phyloP scores from a whole-genome alignment of 2,113 vertebrate species.

The Condylura cristata region DNA sequence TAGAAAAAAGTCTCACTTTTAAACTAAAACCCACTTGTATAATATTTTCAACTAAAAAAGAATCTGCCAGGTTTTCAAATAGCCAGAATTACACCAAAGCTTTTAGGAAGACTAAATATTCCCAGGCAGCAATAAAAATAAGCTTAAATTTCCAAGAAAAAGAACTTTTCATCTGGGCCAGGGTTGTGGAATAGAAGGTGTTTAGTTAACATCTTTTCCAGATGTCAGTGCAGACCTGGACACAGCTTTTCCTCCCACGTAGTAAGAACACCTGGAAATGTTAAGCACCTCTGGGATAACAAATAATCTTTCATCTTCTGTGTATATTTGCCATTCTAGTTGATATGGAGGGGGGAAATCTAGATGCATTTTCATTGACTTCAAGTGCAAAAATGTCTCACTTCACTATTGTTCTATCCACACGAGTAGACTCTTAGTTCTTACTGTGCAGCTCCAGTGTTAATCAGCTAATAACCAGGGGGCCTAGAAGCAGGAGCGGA shows the following conservation, averaged over 20 bases:
- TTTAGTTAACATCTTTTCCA: constrained; percentile 73
- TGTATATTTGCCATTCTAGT: constrained; percentile 53
- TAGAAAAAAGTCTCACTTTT: constrained; percentile 24
- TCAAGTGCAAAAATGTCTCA: neutral
- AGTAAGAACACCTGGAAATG: constrained; percentile 74
- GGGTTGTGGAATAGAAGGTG: constrained; percentile 57
- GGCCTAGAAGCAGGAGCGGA: neutral
- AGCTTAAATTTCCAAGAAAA: constrained; percentile 77
- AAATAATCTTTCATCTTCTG: constrained; percentile 47
- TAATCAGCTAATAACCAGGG: neutral
- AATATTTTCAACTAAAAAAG: constrained; percentile 44
- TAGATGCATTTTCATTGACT: constrained; percentile 46
- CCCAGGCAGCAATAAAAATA: constrained; percentile 75
- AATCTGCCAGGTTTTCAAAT: constrained; percentile 36
- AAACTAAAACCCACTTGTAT: constrained; percentile 21
- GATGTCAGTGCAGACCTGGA: constrained; percentile 34
- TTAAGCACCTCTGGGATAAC: constrained; percentile 22
- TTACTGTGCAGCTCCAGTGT: neutral
- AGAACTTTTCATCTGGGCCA: constrained; percentile 47
- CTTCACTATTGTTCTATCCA: neutral
- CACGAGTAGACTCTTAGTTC: neutral
- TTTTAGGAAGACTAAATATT: constrained; percentile 64
- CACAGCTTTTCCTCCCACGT: constrained; percentile 39
- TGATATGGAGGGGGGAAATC: neutral
- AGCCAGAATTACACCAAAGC: constrained; percentile 37